Evolutionary conservation across 2,888 invertebrate genomes (phyloP).

Genomic region (Zootermopsis nevadensis): DNA sequence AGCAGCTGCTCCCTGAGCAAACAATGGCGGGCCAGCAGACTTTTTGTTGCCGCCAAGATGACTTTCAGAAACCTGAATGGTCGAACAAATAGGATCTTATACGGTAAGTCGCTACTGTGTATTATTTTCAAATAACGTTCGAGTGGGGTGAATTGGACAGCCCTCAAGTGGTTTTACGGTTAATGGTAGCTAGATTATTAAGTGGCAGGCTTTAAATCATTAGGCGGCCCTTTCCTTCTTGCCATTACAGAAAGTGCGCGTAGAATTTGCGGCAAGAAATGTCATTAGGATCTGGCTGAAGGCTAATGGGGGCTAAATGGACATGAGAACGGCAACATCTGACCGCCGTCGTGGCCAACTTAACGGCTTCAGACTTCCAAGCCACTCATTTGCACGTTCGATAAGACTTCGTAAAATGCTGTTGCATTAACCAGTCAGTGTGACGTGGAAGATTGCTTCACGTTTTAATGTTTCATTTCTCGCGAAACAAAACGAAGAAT

Average conservation of each 20-base stretch:
- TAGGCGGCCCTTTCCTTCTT: conserved; percentile 20
- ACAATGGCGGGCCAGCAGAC: not conserved
- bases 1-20: not conserved
- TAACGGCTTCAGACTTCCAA: too few species aligned
- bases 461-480: too few species aligned
- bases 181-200: conserved; percentile 27
- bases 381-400: too few species aligned
- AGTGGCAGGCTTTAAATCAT: conserved; percentile 34
- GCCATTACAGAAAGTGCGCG: conserved; percentile 18
- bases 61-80: conserved; percentile 22
- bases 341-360: not conserved
- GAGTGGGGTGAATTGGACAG: not conserved
- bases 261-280: conserved; percentile 20
- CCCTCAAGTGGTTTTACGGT: conserved; percentile 32
- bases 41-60: conserved; percentile 23
- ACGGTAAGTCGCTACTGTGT: conserved; percentile 7
- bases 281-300: not conserved
- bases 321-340: not conserved
- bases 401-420: too few species aligned
- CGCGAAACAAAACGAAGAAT: too few species aligned
- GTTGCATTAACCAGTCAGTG: too few species aligned
- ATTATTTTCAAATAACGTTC: not conserved
- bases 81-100: conserved; percentile 31
- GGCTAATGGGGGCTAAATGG: conserved; percentile 24
- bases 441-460: too few species aligned